Base-by-base conservation (phyloP, 2,797 vertebrate species). In the Poecile montanus region DNA sequence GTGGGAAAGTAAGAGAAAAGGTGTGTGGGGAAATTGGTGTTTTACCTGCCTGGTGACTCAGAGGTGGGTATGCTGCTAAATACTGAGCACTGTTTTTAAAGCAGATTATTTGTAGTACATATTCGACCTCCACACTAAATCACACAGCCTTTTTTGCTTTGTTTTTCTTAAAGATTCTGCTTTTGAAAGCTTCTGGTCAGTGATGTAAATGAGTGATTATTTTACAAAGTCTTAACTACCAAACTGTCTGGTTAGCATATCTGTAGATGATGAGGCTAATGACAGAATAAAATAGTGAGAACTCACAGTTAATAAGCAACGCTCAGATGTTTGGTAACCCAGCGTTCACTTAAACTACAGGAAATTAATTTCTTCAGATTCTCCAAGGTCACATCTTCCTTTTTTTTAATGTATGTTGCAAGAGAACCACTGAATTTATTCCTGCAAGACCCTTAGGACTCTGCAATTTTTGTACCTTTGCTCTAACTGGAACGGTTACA, bases 1-100 rank as follows among this genome's bases (percentile, higher is more conserved):
- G 13, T 84, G 80, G 72, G 71, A 83, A 93, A 79, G 81, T 78
- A 40, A 57, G 53, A 89, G 56, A 74, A 84, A 88, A 94, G 15
- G 44, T 53, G n/a, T 21, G 40, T 60, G 48, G 8, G 74, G 88
- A 87, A 34, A 12, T 19, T 5, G 51, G 36, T 88, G 74, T 84
- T 57, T 78, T 84, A 76, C 76, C 67, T 82, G 90, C 85, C 29
- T 68, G 70, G 66, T 93, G 60, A 73, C 77, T 90, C 1, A 1
- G 32, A 76, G 76, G 36, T 60, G 62, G 29, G 14, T 79, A 16
- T 3, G 3, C 87, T 68, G 30, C 34, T 90, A 45, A 88, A 56
- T 75, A 40, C 30, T 32, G 62, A 38, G 45, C 11, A 2, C 16
- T 32, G 10, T 66, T 45, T 70, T 54, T 61, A 67, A 57, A 36